These are phyloP conservation scores for Bambusicola thoracicus DNA, from an alignment of 2,113 vertebrate genomes.

Conservation along the genomic window DNA sequence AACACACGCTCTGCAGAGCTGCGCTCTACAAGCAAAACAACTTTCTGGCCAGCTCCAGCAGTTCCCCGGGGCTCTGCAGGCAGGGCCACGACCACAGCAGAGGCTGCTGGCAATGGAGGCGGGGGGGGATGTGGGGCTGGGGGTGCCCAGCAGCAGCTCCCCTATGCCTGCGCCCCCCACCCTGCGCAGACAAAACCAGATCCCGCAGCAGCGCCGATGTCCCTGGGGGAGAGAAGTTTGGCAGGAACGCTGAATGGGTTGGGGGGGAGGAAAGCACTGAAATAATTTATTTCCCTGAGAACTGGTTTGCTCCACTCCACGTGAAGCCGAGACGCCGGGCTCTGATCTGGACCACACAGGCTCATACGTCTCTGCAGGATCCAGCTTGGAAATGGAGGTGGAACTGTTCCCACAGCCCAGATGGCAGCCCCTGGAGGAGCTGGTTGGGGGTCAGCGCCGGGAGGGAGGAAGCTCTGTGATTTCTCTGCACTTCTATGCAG, in stretches of 20 bases:
- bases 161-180: not conserved
- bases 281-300: slow-evolving; percentile 56
- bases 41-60: not conserved
- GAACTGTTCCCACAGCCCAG: not conserved
- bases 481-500: not conserved
- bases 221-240: not conserved
- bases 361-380: not conserved
- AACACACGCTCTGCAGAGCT: not conserved
- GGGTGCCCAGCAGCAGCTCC: not conserved
- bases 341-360: slow-evolving; percentile 57
- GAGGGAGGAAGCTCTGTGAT: not conserved
- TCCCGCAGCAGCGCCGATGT: not conserved
- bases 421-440: not conserved
- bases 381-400: not conserved
- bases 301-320: not conserved
- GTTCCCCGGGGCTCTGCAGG: not conserved
- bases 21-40: not conserved
- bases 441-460: not conserved
- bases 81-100: not conserved
- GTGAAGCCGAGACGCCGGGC: not conserved
- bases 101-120: not conserved
- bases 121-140: not conserved
- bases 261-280: not conserved
- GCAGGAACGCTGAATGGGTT: not conserved
- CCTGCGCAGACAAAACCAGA: not conserved